These are phyloP conservation scores for Lepidocyrtoides sp. DNA, from an alignment of 2,888 invertebrate genomes.

Conservation along the genomic window DNA sequence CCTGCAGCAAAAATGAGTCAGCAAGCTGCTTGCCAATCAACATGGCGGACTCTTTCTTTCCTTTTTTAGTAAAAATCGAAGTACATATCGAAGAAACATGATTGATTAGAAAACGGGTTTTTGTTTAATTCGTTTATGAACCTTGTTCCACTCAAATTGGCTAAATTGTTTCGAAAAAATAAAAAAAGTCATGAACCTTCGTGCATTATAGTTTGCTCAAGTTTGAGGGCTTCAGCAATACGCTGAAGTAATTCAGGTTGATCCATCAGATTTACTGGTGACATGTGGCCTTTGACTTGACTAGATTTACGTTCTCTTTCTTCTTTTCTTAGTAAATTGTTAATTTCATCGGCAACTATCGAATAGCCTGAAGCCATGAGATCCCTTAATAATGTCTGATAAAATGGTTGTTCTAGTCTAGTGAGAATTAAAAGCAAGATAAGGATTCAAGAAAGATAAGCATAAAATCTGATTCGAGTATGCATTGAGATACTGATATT, in stretches of 20 bases:
- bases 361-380: constrained; percentile 75
- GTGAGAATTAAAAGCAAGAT: too few relatives aligned
- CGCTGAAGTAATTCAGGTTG: constrained; percentile 60
- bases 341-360: constrained; percentile 80
- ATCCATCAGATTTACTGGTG: constrained; percentile 37
- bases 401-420: constrained; percentile 74
- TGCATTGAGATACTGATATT: too few relatives aligned
- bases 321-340: constrained; percentile 78
- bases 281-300: constrained; percentile 52
- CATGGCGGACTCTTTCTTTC: constrained; percentile 80
- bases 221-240: constrained; percentile 66
- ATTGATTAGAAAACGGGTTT: constrained; percentile 31
- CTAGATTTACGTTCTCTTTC: constrained; percentile 77
- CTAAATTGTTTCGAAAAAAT: too few relatives aligned
- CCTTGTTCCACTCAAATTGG: background rate
- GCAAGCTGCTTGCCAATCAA: constrained; percentile 76
- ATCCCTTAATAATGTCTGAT: constrained; percentile 66
- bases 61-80: constrained; percentile 50
- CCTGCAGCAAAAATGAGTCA: constrained; percentile 77
- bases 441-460: too few relatives aligned
- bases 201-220: constrained; percentile 66
- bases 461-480: background rate
- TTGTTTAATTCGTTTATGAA: background rate
- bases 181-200: constrained; percentile 60
- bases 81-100: too few relatives aligned